Evolutionary conservation across 2,113 vertebrate species (phyloP).

Genomic region (Planiliza haematocheilus): DNA sequence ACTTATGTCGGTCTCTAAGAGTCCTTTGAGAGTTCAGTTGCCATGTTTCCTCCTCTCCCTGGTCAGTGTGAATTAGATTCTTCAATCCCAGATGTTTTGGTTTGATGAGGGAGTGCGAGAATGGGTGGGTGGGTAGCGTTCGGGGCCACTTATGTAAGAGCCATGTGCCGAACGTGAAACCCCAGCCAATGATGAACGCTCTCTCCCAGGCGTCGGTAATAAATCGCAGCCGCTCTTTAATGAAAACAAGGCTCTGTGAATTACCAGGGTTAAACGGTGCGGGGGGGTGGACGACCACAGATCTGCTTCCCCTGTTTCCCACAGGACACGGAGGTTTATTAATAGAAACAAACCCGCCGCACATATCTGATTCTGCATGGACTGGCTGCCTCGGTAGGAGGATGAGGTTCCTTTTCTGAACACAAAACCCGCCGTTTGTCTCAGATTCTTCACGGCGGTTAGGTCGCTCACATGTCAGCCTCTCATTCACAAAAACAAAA

Average conservation of each 20-base stretch:
- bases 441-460: slow-evolving; percentile 19
- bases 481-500: too few relatives aligned
- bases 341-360: slow-evolving; percentile 35
- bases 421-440: slow-evolving; percentile 47
- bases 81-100: slow-evolving; percentile 64
- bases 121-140: slow-evolving; percentile 12
- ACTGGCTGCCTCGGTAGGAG: slow-evolving; percentile 31
- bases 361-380: slow-evolving; percentile 42
- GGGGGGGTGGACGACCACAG: neutral
- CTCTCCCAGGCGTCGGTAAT: slow-evolving; percentile 30
- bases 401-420: slow-evolving; percentile 38
- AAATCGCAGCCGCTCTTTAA: slow-evolving; percentile 30
- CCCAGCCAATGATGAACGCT: slow-evolving; percentile 34
- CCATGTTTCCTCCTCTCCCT: slow-evolving; percentile 22
- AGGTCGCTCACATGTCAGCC: neutral
- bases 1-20: neutral
- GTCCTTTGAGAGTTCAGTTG: neutral
- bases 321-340: slow-evolving; percentile 32
- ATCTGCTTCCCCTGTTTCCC: slow-evolving; percentile 31
- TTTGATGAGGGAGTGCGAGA: slow-evolving; percentile 14
- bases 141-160: slow-evolving; percentile 48
- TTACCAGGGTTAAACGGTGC: slow-evolving; percentile 23
- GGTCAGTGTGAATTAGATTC: slow-evolving; percentile 39
- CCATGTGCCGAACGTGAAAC: slow-evolving; percentile 40
- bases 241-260: slow-evolving; percentile 49